These are phyloP conservation scores for Brassicogethes aeneus DNA, from an alignment of 2,888 invertebrate genomes.

Conservation along the genomic window DNA sequence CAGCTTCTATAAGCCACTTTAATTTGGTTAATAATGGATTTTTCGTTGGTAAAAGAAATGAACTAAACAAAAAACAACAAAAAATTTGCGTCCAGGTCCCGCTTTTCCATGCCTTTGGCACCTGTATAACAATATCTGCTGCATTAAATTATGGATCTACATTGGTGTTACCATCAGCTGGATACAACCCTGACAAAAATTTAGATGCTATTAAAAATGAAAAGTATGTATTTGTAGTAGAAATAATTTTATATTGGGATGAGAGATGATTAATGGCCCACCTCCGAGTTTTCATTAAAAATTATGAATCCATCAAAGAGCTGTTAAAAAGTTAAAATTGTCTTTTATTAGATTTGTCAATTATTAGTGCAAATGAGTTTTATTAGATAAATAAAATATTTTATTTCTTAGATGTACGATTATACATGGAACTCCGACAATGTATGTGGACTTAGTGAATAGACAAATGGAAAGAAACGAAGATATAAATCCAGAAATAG, in stretches of 20 bases:
- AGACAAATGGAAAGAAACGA: constrained; percentile 41
- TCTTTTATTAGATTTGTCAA: too few relatives aligned
- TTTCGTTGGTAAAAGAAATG: constrained; percentile 48
- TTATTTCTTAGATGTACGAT: constrained; percentile 51
- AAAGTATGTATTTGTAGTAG: constrained; percentile 50
- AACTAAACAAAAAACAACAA: constrained; percentile 41
- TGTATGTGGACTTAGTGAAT: constrained; percentile 69
- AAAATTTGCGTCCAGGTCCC: constrained; percentile 61
- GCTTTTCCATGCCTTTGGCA: constrained; percentile 76
- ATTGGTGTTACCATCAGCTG: constrained; percentile 49
- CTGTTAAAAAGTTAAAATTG: too few relatives aligned
- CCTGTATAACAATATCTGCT: constrained; percentile 51
- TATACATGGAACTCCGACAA: constrained; percentile 75
- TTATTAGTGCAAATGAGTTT: too few relatives aligned
- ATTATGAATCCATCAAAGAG: too few relatives aligned
- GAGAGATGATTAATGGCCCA: too few relatives aligned
- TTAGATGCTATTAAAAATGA: constrained; percentile 57
- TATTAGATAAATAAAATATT: too few relatives aligned
- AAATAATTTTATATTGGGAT: too few relatives aligned
- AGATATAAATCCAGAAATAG: constrained; percentile 45
- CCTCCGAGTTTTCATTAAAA: too few relatives aligned
- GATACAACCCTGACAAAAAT: constrained; percentile 53
- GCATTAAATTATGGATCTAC: constrained; percentile 53
- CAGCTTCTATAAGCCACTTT: constrained; percentile 60
- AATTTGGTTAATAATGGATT: constrained; percentile 68